phyloP scores from a whole-genome alignment of 1,140 invertebrate species.

The Drosophila setifemur region DNA sequence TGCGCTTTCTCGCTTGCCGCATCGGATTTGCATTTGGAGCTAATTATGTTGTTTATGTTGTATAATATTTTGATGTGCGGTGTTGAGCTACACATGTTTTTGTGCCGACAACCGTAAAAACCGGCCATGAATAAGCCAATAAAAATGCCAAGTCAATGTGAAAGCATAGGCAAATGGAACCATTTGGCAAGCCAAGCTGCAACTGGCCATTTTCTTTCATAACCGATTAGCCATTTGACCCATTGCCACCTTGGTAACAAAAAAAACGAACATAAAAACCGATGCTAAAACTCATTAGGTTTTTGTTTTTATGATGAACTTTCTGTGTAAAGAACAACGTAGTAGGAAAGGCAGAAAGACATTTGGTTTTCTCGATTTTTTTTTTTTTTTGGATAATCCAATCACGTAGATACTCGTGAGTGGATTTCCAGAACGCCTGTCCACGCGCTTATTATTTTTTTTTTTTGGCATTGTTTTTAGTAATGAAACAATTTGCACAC shows the following conservation, averaged over 20 bases:
- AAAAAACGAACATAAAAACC: constrained; percentile 47
- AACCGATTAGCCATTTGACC: constrained; percentile 22
- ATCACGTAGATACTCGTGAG: no score
- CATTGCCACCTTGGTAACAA: constrained; percentile 59
- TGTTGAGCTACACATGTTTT: constrained; percentile 57
- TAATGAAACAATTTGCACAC: constrained; percentile 72
- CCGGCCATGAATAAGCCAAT: constrained; percentile 40
- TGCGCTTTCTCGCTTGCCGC: constrained; percentile 54
- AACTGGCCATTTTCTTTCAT: constrained; percentile 24
- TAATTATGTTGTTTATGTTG: constrained; percentile 74
- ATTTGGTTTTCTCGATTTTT: no score
- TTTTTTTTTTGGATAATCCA: no score
- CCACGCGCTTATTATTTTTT: constrained; percentile 43
- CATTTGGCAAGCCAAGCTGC: constrained; percentile 4
- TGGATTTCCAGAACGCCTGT: constrained; percentile 13
- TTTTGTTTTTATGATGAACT: constrained; percentile 17
- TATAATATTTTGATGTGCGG: constrained; percentile 69
- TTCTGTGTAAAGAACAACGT: background rate
- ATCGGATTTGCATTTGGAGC: constrained; percentile 40
- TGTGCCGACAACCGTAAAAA: constrained; percentile 19
- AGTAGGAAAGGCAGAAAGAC: no score
- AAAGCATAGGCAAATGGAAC: constrained; percentile 20
- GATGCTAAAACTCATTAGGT: constrained; percentile 64
- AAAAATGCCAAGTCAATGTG: constrained; percentile 13
- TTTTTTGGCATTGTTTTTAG: constrained; percentile 45